These are phyloP conservation scores for Smutsia gigantea DNA, from an alignment of 2,797 vertebrate species.

Conservation along the genomic window DNA sequence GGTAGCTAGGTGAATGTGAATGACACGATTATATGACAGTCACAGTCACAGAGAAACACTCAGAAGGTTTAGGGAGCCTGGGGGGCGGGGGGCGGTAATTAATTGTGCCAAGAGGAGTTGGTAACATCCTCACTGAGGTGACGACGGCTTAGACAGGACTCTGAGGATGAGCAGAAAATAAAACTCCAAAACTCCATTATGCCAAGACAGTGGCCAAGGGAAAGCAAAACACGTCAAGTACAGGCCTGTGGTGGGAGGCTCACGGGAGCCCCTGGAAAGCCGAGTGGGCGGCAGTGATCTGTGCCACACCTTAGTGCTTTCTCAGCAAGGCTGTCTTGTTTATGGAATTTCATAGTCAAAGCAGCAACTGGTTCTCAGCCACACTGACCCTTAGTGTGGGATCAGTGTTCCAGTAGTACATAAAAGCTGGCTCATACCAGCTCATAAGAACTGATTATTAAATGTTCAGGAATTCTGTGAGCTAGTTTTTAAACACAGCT, in stretches of 20 bases:
- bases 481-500: background rate
- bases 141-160: background rate
- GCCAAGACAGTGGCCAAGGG: background rate
- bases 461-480: background rate
- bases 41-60: background rate
- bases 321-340: background rate
- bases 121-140: background rate
- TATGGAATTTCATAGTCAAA: background rate
- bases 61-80: background rate
- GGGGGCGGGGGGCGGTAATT: background rate
- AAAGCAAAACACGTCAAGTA: background rate
- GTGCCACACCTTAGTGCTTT: background rate
- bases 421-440: background rate
- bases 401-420: background rate
- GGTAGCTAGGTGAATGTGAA: background rate
- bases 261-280: background rate
- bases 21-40: background rate
- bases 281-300: background rate
- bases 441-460: background rate
- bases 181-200: background rate
- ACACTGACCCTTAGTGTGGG: background rate
- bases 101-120: background rate
- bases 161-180: conserved; percentile 21
- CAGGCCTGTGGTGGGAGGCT: background rate
- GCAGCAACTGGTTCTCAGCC: background rate